phyloP scores from a whole-genome alignment of 2,797 vertebrate genomes.

The Lateolabrax maculatus region DNA sequence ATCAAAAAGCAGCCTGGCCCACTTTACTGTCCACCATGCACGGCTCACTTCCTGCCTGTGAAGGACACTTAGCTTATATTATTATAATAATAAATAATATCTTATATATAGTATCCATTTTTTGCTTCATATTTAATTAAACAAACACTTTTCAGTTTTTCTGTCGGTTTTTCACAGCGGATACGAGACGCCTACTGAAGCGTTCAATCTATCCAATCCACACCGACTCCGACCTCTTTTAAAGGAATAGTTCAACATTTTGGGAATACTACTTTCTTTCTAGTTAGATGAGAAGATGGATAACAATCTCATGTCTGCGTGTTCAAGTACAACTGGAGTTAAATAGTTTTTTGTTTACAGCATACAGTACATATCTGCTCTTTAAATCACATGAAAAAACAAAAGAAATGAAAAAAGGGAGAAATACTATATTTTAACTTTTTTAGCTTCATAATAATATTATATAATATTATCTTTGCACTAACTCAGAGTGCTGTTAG shows the following conservation, averaged over 20 bases:
- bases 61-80: constrained; percentile 22
- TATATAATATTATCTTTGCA: too few species aligned
- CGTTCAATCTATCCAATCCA: not conserved
- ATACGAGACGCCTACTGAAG: not conserved
- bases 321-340: not conserved
- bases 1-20: constrained; percentile 61
- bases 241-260: not conserved
- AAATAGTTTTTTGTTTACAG: accelerated
- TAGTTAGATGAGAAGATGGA: not conserved
- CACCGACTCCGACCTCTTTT: not conserved
- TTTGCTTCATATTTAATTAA: not conserved
- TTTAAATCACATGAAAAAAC: not conserved
- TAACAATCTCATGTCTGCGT: too few species aligned
- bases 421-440: too few species aligned
- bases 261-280: not conserved
- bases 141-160: not conserved
- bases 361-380: not conserved
- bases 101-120: not conserved
- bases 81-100: too few species aligned
- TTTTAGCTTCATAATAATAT: too few species aligned
- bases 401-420: too few species aligned
- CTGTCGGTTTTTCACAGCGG: not conserved
- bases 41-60: constrained; percentile 27
- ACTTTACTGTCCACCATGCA: constrained; percentile 53
- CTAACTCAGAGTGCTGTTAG: too few species aligned